Percentiles rank a stretch among this genome's conserved stretches.
These are phyloP conservation scores for Lutjanus erythropterus DNA, from an alignment of 2,113 vertebrate species.

Conservation along the genomic window DNA sequence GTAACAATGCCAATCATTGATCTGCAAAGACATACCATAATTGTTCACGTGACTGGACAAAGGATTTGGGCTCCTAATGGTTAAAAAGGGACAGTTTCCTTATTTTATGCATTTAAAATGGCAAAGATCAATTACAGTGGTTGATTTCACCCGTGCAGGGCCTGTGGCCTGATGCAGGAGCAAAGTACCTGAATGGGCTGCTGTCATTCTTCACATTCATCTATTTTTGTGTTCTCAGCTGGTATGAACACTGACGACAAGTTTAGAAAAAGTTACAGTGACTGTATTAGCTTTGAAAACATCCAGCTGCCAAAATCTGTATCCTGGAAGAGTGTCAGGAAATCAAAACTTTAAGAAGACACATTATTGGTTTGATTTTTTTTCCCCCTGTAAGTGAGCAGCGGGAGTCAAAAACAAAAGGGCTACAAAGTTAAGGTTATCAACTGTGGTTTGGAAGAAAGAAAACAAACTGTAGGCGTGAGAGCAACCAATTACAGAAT, in stretches of 20 bases:
- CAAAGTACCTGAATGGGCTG: no score
- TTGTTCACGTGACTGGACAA: no score
- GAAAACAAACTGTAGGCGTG: neutral
- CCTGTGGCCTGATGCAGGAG: no score
- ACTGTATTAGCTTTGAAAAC: neutral
- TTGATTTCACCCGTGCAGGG: no score
- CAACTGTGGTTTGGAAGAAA: neutral
- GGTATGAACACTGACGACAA: neutral
- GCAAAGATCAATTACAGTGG: no score
- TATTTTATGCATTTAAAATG: no score
- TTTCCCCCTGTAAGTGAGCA: neutral
- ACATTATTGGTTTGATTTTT: neutral
- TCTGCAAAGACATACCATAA: no score
- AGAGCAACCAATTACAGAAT: neutral
- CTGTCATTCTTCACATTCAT: neutral
- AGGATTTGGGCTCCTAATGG: no score
- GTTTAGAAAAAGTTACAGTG: constrained; percentile 10
- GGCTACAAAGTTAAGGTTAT: neutral
- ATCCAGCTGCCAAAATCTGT: neutral
- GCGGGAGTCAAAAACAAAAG: constrained; percentile 1
- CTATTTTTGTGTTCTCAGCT: neutral
- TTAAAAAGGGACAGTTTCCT: no score
- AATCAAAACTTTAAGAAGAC: neutral
- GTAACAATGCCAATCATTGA: no score
- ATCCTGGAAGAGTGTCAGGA: neutral